phyloP scores from a whole-genome alignment of 2,888 invertebrate species.

The Pristionchus arcanus region DNA sequence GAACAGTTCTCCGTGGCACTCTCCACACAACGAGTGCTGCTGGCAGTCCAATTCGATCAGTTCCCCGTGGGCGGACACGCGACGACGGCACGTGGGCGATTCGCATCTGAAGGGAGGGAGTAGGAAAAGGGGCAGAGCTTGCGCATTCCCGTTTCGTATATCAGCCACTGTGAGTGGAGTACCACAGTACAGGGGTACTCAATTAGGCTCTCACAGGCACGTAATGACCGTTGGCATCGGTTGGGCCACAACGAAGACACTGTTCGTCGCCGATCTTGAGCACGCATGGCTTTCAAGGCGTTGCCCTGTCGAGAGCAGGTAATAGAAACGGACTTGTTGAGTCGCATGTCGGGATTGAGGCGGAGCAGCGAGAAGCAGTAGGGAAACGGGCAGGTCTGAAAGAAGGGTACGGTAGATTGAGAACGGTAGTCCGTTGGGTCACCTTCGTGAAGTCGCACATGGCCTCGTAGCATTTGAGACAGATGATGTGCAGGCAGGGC shows the following conservation, averaged over 20 bases:
- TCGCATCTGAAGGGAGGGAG: constrained; percentile 1
- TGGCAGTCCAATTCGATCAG: constrained; percentile 8
- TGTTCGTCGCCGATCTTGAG: too few species aligned
- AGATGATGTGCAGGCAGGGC: constrained; percentile 51
- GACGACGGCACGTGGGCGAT: constrained; percentile 42
- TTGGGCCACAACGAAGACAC: too few species aligned
- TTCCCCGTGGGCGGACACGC: constrained; percentile 29
- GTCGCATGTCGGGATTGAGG: constrained; percentile 39
- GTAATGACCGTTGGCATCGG: too few species aligned
- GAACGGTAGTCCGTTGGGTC: background rate
- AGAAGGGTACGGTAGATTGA: background rate
- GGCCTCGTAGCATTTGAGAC: constrained; percentile 26
- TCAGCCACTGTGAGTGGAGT: too few species aligned
- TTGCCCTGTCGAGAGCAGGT: background rate
- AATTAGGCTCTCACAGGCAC: too few species aligned
- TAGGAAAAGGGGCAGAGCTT: background rate
- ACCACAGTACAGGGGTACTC: too few species aligned
- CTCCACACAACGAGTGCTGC: constrained; percentile 30
- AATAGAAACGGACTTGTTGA: background rate
- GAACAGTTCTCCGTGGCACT: constrained; percentile 50
- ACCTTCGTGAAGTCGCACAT: constrained; percentile 50
- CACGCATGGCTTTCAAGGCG: too few species aligned
- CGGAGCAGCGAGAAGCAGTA: constrained; percentile 51
- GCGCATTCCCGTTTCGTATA: too few species aligned
- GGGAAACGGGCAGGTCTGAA: constrained; percentile 51